Evolutionary conservation across 2,888 invertebrate species (phyloP).

Genomic region (Anarsia innoxiella): DNA sequence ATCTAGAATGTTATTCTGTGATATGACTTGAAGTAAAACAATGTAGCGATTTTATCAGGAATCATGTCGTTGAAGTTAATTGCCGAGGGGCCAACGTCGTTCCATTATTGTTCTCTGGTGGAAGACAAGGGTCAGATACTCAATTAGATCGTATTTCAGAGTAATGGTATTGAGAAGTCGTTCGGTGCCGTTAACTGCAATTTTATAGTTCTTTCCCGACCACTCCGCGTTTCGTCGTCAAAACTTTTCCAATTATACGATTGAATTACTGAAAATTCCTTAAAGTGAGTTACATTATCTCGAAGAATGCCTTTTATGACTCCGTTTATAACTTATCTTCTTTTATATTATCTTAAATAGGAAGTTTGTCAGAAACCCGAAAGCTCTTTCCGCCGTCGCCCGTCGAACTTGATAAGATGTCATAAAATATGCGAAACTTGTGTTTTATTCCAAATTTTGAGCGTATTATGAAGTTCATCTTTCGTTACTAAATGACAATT

Average conservation of each 20-base stretch:
- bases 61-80: conserved; percentile 3
- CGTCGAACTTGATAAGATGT: not conserved
- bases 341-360: conserved; percentile 21
- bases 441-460: not conserved
- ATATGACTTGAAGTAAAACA: no score
- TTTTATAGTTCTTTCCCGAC: conserved; percentile 53
- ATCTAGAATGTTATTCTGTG: no score
- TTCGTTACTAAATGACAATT: not conserved
- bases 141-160: conserved; percentile 47
- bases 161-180: conserved; percentile 54
- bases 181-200: conserved; percentile 47
- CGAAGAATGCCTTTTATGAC: conserved; percentile 25
- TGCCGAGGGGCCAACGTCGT: not conserved
- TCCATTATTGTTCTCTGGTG: not conserved
- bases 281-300: conserved; percentile 34
- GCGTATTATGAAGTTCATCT: not conserved
- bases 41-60: conserved; percentile 8
- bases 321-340: conserved; percentile 24
- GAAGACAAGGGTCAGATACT: conserved; percentile 25
- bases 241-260: conserved; percentile 54
- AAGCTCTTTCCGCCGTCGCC: not conserved
- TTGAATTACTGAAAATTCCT: conserved; percentile 45
- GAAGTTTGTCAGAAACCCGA: conserved; percentile 1
- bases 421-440: conserved; percentile 11
- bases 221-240: conserved; percentile 34